Evolutionary conservation across 92 coral and sea anemone species (phyloP), one percentile per base, ranked within the genome.

Genomic region (Diadumene lineata): DNA sequence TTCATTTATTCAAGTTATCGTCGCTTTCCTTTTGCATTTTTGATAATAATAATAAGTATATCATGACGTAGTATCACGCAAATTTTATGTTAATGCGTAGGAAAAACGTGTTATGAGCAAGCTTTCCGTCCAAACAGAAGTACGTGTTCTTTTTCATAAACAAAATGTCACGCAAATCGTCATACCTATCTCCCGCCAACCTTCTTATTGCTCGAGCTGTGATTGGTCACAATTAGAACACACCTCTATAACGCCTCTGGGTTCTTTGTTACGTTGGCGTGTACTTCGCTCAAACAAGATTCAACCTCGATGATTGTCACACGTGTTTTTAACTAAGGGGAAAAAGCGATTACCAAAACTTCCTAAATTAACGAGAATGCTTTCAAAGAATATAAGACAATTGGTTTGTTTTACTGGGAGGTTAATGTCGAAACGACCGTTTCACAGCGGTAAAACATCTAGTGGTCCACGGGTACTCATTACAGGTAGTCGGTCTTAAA

Each of bases 381-480:
- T 90, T 25, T 27, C 87, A 38, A 87, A 82, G 67, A 78, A 69
- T 79, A 56, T 82, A 2, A 72, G 82, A 33, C 82, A 73, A 31
- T 30, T 77, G 23, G 72, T 66, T 34, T 80, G 79, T 60, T 73
- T 34, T 17, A 68, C 72, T 13, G 77, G 75, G 27, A 84, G 77
- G 65, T 32, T 84, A 38, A 23, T 77, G 16, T 69, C 81, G 56
- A 90, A 65, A 64, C 55, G 56, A 18, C 80, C 92, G 22, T 34
- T 72, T 55, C 64, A 84, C 56, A 76, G 81, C 50, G 77, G 81
- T 53, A 56, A 73, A 64, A 58, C 69, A 17, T 31, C 61, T 18
- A 53, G 66, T 44, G 62, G 87, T 11, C 92, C 97, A 16, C 85
- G 97, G 27, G 86, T 90, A 73, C 80, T 90, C 33, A 87, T 90